Evolutionary conservation across 1,140 invertebrate species (phyloP).

Genomic region (Manduca sexta): DNA sequence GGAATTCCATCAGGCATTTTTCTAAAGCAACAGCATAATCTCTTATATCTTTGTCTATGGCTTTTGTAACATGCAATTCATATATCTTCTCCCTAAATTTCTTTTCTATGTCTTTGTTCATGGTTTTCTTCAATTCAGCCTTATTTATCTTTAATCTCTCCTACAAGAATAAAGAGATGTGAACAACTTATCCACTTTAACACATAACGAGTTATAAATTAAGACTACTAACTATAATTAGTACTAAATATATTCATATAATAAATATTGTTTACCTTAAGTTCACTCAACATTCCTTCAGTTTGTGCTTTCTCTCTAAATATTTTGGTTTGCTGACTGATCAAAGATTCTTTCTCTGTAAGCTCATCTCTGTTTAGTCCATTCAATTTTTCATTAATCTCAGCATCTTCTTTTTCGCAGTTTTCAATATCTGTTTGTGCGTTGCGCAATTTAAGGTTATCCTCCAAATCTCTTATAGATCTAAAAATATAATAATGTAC

Average conservation of each 20-base stretch:
- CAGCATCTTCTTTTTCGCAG: slow-evolving; percentile 50
- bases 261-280: slow-evolving; percentile 57
- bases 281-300: slow-evolving; percentile 65
- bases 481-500: slow-evolving; percentile 12
- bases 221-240: too few species aligned
- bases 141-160: slow-evolving; percentile 66
- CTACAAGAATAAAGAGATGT: slow-evolving; percentile 47
- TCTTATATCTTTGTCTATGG: slow-evolving; percentile 80
- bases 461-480: slow-evolving; percentile 83
- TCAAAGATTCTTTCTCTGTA: slow-evolving; percentile 44
- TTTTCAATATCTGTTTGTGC: slow-evolving; percentile 75
- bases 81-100: slow-evolving; percentile 75
- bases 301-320: slow-evolving; percentile 65
- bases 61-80: slow-evolving; percentile 75
- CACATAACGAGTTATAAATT: too few species aligned
- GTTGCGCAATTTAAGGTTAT: slow-evolving; percentile 81
- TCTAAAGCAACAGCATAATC: slow-evolving; percentile 90
- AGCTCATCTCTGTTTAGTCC: slow-evolving; percentile 50
- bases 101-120: slow-evolving; percentile 76
- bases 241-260: too few species aligned
- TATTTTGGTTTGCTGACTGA: slow-evolving; percentile 40
- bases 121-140: slow-evolving; percentile 74
- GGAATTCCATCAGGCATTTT: slow-evolving; percentile 86
- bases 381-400: slow-evolving; percentile 49
- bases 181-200: too few species aligned